phyloP scores from a whole-genome alignment of 2,113 vertebrate species.

The Malurus melanocephalus region DNA sequence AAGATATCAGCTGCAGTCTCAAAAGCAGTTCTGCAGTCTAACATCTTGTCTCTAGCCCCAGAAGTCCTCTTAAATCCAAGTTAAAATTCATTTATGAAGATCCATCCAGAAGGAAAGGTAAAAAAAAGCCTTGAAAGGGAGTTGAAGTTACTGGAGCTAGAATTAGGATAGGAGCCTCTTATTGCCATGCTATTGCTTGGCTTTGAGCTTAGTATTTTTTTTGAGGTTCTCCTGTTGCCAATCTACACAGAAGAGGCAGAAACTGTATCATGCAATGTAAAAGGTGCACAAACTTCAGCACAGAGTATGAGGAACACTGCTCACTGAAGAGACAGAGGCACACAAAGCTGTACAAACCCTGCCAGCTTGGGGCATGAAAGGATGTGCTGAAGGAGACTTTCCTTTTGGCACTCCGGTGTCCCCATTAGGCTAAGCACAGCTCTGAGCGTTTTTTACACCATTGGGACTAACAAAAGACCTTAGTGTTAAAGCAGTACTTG shows the following conservation, averaged over 20 bases:
- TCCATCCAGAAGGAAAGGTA: background rate
- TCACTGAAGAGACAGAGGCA: background rate
- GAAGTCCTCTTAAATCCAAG: background rate
- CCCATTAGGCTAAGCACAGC: background rate
- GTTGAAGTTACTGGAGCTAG: background rate
- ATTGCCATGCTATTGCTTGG: background rate
- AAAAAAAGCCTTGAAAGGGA: background rate
- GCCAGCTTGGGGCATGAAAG: background rate
- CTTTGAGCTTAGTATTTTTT: background rate
- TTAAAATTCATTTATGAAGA: background rate
- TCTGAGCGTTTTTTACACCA: background rate
- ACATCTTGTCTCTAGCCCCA: background rate
- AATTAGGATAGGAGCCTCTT: background rate
- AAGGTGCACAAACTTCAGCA: background rate
- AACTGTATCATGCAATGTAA: background rate
- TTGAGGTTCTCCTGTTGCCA: background rate
- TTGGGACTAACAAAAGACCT: background rate
- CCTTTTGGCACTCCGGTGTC: background rate
- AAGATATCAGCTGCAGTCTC: background rate
- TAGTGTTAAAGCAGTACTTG: background rate
- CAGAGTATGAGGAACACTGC: rapidly evolving
- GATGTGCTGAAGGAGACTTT: background rate
- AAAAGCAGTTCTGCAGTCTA: background rate
- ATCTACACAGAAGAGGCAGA: background rate
- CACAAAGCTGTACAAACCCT: background rate